Evolutionary conservation across 2,113 vertebrate genomes (phyloP).

Genomic region (Sclerurus mexicanus): DNA sequence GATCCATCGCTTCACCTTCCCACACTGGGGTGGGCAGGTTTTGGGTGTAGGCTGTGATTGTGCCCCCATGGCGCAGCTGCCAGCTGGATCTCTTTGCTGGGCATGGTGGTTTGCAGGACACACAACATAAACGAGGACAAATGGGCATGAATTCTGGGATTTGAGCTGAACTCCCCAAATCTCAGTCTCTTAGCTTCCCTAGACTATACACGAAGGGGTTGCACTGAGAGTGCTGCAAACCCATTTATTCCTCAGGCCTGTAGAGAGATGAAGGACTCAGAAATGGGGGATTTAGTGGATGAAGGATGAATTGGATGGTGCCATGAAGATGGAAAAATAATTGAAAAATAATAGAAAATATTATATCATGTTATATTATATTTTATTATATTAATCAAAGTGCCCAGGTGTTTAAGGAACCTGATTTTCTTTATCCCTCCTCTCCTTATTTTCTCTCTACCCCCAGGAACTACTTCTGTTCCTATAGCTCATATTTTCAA

Average conservation of each 20-base stretch:
- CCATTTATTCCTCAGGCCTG: not conserved
- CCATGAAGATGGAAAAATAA: not conserved
- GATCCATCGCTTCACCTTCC: not conserved
- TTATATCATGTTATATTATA: not conserved
- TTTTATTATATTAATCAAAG: not conserved
- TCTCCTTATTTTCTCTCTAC: not conserved
- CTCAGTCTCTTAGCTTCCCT: not conserved
- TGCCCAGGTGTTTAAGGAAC: not conserved
- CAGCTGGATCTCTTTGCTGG: not conserved
- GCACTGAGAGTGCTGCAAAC: not conserved
- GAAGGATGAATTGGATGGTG: not conserved
- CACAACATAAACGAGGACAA: too few species aligned
- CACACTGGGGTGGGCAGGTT: rapidly evolving
- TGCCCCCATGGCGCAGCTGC: not conserved
- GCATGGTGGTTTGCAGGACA: not conserved
- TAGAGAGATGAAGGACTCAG: not conserved
- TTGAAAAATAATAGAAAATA: not conserved
- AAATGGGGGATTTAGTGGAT: not conserved
- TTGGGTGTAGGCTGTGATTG: too few species aligned
- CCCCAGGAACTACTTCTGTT: not conserved
- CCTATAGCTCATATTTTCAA: not conserved
- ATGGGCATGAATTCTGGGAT: not conserved
- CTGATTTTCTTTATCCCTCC: not conserved
- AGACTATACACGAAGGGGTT: not conserved
- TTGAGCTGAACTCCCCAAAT: not conserved